These are phyloP conservation scores for Hydropsyche tenuis DNA, from an alignment of 1,140 invertebrate species.

Conservation along the genomic window DNA sequence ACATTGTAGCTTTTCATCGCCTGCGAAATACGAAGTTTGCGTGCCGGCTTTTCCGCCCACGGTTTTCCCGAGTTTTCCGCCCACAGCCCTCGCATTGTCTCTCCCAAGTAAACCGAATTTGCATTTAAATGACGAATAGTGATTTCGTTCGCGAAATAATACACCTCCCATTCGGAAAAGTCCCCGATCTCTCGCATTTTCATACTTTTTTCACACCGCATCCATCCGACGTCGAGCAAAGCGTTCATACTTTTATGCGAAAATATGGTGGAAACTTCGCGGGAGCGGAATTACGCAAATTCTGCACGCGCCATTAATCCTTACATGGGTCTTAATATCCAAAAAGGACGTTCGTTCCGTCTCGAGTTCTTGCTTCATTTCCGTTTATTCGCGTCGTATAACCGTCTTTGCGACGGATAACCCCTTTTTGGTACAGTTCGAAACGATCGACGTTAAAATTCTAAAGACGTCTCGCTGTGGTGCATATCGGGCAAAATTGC, in stretches of 20 bases:
- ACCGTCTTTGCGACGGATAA: background rate
- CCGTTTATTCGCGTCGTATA: constrained; percentile 33
- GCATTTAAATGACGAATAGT: constrained; percentile 43
- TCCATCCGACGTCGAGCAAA: background rate
- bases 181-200: too few species aligned
- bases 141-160: too few species aligned
- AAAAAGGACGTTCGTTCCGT: constrained; percentile 32
- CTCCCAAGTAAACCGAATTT: constrained; percentile 29
- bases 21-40: background rate
- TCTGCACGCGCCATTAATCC: constrained; percentile 35
- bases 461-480: too few species aligned
- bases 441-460: too few species aligned
- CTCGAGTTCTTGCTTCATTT: constrained; percentile 31
- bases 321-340: constrained; percentile 28
- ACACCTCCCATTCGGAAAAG: too few species aligned
- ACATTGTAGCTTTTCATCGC: too few species aligned
- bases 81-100: constrained; percentile 27
- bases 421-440: too few species aligned
- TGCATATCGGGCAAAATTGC: too few species aligned
- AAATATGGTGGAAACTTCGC: constrained; percentile 19
- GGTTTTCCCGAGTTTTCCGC: constrained; percentile 21
- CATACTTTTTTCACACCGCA: too few species aligned
- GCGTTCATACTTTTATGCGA: constrained; percentile 13
- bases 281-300: constrained; percentile 33
- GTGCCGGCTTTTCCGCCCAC: constrained; percentile 5